Base-by-base conservation (phyloP, 2,888 invertebrate genomes). In the Cantharis flavilabris region DNA sequence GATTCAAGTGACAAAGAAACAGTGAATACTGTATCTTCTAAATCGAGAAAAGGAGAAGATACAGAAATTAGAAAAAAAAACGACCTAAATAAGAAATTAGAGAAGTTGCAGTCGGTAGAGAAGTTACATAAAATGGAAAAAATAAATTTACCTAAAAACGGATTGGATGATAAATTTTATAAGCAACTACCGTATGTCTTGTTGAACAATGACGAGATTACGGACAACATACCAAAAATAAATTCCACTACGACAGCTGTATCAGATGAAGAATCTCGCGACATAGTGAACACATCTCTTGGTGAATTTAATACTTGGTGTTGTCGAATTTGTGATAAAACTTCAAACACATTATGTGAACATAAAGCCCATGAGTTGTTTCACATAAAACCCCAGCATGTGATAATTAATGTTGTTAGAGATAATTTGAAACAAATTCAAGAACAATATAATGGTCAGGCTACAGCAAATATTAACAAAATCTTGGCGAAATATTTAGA, bases 321-420 rank as follows among this genome's bases (percentile, higher is more conserved):
- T 49, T 82, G 81, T 64, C 23, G 64, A 14, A 65, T 76, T 5
- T 82, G 81, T 62, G 80, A 82, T 73, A 76, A 79, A 76, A 62
- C 1, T 1, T 81, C 78, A 69, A 62, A 23, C 3, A 70, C 28
- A 28, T 63, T 49, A 13, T 81, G 79, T 13, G 76, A 81, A 3
- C 77, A 70, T n/a, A 70, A 80, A 65, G 13, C 30, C 10, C 81
- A 82, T 49, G 62, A 14, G 3, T 62, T 82, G 2, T 80, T 76
- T 70, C 81, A 82, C 33, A 76, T 77, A 62, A 80, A 82, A 74
- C 76, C 79, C 3, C 75, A 77, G n/a, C 16, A 62, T 3, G 16
- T 77, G 13, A 20, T 62, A 1, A 18, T 73, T 64, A 26, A 76
- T 14, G 30, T 71, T 9, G 23, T 13, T 10, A 20, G 67, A 16